Base-by-base conservation (phyloP, 2,797 vertebrate genomes). In the Mallotus villosus region DNA sequence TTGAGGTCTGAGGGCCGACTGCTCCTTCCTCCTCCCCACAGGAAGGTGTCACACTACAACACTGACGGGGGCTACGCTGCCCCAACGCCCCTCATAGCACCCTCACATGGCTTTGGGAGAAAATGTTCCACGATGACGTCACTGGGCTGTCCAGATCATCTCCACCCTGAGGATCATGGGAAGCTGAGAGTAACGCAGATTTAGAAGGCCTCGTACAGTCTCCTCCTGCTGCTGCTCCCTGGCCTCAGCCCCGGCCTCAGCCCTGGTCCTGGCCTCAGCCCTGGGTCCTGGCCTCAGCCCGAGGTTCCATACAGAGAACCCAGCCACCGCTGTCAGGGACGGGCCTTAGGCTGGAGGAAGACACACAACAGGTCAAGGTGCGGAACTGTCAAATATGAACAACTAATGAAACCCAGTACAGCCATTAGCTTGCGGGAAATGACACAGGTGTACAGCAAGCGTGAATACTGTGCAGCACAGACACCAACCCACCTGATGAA, bases 91-190 rank as follows among this genome's bases (percentile, higher is more conserved):
- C 74, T 78, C 75, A 83, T 76, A 78, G 79, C 83, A 67, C 90
- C 91, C 92, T 86, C 90, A 95, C 94, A 95, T 90, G 95, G 95
- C 95, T 97, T 96, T 93, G 89, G 94, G 91, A 92, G 94, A 92
- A 94, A 91, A 78, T 82, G 85, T 67, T 90, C 85, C 84, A 89
- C 84, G 92, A 92, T 92, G 85, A 88, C 92, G 90, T 94, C 91
- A 94, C 88, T 91, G 84, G 93, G 93, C 91, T 92, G 93, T 94
- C 95, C 90, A 92, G 93, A 93, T 94, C 82, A 93, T 89, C 92
- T 95, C 95, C 95, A 95, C 95, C 96, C 96, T 95, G 95, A 97
- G 96, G 95, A 97, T 96, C 93, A 92, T 93, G 94, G 95, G 94
- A 96, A 95, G 94, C 90, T 94, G 92, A 94, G 95, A 93, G 89